A percentile compares a stretch with the other conserved stretches of the same genome.
Evolutionary conservation across 2,888 invertebrate genomes (phyloP).

Genomic region (Stramonita haemastoma): DNA sequence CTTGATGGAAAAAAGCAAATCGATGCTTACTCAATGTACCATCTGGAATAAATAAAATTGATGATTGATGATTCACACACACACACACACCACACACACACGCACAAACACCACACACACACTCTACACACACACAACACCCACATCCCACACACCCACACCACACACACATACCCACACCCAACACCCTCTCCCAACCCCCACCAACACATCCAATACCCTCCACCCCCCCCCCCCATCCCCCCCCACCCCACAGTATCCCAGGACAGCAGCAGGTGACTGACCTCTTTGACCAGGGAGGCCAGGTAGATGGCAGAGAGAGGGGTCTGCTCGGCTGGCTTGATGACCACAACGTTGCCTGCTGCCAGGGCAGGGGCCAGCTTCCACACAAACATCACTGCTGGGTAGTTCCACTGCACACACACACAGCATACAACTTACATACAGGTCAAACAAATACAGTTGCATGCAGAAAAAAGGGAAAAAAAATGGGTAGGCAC

Average conservation of each 20-base stretch:
- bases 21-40: too few relatives aligned
- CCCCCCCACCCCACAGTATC: background rate
- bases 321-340: conserved; percentile 97
- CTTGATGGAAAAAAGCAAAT: too few relatives aligned
- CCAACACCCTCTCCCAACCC: background rate
- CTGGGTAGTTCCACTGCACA: conserved; percentile 88
- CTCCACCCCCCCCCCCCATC: background rate
- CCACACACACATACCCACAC: background rate
- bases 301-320: conserved; percentile 91
- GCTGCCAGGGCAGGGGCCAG: conserved; percentile 83
- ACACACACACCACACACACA: background rate
- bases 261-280: conserved; percentile 51
- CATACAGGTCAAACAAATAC: background rate
- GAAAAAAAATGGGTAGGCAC: too few relatives aligned
- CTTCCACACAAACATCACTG: conserved; percentile 96
- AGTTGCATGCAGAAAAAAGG: background rate
- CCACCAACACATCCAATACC: background rate
- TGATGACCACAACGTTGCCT: conserved; percentile 89
- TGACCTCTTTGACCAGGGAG: conserved; percentile 85
- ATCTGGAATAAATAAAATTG: too few relatives aligned
- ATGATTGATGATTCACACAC: too few relatives aligned
- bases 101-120: background rate
- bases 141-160: background rate
- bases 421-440: background rate
- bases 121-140: background rate